Conservation (phyloP, 35 echinoderm and acorn worm genomes). For the Ophiothrix spiculata region DNA sequence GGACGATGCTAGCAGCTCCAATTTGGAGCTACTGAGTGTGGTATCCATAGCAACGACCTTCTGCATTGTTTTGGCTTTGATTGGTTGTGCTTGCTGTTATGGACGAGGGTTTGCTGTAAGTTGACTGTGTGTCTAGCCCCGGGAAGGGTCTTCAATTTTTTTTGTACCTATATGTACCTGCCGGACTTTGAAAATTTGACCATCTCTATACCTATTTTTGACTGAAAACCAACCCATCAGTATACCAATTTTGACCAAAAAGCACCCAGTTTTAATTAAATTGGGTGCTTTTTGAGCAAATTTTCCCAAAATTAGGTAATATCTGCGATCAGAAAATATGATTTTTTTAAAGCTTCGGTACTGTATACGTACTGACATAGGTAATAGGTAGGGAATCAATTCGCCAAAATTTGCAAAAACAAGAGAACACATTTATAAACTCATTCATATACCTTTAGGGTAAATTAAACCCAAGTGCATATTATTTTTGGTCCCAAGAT, state of each 20-base stretch:
- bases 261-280: too few species aligned
- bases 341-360: neutral
- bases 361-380: neutral
- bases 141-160: too few species aligned
- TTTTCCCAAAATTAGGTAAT: neutral
- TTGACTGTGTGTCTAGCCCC: neutral
- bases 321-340: neutral
- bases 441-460: too few species aligned
- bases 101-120: constrained; percentile 33
- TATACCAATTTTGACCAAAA: too few species aligned
- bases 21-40: neutral
- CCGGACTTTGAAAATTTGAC: too few species aligned
- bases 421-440: neutral
- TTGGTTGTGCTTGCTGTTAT: constrained; percentile 48
- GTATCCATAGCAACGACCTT: constrained; percentile 30
- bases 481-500: too few species aligned
- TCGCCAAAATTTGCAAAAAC: neutral
- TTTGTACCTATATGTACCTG: too few species aligned
- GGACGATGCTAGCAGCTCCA: neutral
- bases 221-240: too few species aligned
- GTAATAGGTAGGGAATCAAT: neutral
- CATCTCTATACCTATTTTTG: too few species aligned
- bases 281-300: too few species aligned
- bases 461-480: too few species aligned
- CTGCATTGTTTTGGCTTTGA: constrained; percentile 21